phyloP scores from a whole-genome alignment of 2,797 vertebrate species.

The Sebastes ruberrimus region DNA sequence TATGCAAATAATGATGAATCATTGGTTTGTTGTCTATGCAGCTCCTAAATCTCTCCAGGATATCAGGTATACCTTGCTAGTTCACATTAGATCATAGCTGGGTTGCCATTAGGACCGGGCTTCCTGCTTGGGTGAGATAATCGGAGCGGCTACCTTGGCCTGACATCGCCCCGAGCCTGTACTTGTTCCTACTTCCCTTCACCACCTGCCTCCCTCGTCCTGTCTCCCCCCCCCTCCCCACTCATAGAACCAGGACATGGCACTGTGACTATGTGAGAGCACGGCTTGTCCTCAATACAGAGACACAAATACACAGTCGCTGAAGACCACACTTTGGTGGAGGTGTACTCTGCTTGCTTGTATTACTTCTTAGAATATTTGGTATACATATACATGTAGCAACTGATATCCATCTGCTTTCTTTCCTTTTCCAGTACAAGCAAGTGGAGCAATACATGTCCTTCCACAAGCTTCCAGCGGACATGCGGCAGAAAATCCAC shows the following conservation, averaged over 20 bases:
- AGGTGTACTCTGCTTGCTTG: not conserved
- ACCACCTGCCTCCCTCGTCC: slow-evolving; percentile 68
- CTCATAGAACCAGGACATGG: slow-evolving; percentile 55
- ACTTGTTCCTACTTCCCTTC: slow-evolving; percentile 63
- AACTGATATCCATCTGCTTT: slow-evolving; percentile 16
- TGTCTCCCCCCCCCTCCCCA: slow-evolving; percentile 19
- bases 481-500: slow-evolving; percentile 99
- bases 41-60: slow-evolving; percentile 6
- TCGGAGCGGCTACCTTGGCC: slow-evolving; percentile 71
- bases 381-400: not conserved
- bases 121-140: slow-evolving; percentile 62
- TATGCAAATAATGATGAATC: slow-evolving; percentile 3
- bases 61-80: slow-evolving; percentile 29
- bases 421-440: slow-evolving; percentile 88
- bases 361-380: not conserved
- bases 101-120: slow-evolving; percentile 27
- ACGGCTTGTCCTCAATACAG: slow-evolving; percentile 59
- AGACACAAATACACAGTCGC: slow-evolving; percentile 41
- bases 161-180: slow-evolving; percentile 71
- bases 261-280: slow-evolving; percentile 49
- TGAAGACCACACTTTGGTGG: not conserved
- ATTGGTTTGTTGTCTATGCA: not conserved
- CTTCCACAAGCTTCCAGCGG: slow-evolving; percentile 98
- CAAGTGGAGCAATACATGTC: slow-evolving; percentile 99
- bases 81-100: slow-evolving; percentile 57